Percentiles rank a stretch among this genome's conserved stretches.
Evolutionary conservation across 2,113 vertebrate genomes (phyloP).

Genomic region (Thalassarche chlororhynchos): DNA sequence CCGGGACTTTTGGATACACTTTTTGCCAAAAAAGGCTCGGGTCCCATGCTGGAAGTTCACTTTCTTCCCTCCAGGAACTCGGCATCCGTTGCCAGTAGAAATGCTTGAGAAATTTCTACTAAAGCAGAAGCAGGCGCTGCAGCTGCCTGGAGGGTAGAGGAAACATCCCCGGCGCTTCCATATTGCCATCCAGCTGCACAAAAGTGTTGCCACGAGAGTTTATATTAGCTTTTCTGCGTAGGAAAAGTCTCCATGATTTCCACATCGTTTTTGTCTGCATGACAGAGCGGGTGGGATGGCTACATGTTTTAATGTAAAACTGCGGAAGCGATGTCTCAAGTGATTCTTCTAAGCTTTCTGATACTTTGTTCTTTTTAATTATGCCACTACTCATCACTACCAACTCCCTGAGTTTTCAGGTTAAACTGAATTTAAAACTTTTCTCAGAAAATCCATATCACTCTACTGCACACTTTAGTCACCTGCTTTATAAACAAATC

Average conservation of each 20-base stretch:
- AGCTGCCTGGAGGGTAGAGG: background rate
- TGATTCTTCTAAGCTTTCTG: background rate
- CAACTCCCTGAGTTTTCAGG: background rate
- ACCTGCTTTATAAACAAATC: background rate
- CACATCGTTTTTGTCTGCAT: background rate
- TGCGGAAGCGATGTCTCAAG: fast-evolving
- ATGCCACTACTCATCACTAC: background rate
- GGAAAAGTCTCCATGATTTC: background rate
- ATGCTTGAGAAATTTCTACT: background rate
- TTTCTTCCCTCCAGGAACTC: background rate
- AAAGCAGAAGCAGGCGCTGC: background rate
- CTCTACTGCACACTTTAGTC: too few relatives aligned
- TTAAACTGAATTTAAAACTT: background rate
- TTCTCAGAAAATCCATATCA: fast-evolving
- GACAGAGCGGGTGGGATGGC: background rate
- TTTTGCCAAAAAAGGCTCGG: background rate
- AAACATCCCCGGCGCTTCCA: background rate
- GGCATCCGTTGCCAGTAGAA: background rate
- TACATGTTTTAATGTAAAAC: fast-evolving
- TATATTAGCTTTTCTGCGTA: background rate
- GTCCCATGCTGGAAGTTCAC: background rate
- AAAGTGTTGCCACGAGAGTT: background rate
- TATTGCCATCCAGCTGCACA: background rate
- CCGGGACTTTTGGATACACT: fast-evolving
- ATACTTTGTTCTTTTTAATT: background rate